A percentile compares a stretch with the other conserved stretches of the same genome.
These are phyloP conservation scores for Habroteleia sp. DNA, from an alignment of 2,888 invertebrate species.

Conservation along the genomic window DNA sequence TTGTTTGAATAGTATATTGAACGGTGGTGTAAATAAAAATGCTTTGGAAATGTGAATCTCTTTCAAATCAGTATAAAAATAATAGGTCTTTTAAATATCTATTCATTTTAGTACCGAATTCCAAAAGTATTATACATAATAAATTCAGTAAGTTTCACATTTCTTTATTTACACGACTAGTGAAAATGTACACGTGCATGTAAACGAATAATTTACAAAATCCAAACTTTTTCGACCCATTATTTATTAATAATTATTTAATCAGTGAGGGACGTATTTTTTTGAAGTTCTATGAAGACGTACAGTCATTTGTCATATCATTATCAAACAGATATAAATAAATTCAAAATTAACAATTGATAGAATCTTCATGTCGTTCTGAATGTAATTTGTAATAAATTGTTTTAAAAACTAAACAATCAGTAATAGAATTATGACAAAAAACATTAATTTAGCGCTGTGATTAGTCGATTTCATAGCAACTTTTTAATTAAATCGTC, in stretches of 20 bases:
- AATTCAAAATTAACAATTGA: constrained; percentile 7
- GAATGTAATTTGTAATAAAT: not conserved
- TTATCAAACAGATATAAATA: not conserved
- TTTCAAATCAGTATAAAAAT: not conserved
- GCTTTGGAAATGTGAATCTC: constrained; percentile 8
- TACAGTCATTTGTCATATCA: constrained; percentile 17
- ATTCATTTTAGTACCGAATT: not conserved
- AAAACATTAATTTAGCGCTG: constrained; percentile 2
- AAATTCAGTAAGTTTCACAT: constrained; percentile 1
- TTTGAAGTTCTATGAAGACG: constrained; percentile 31
- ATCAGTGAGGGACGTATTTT: constrained; percentile 26
- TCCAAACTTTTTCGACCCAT: constrained; percentile 21
- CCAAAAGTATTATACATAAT: too few relatives aligned
- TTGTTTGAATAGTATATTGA: constrained; percentile 32
- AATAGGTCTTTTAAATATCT: not conserved
- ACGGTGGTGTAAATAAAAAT: constrained; percentile 34
- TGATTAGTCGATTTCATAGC: constrained; percentile 27
- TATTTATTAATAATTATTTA: constrained; percentile 18
- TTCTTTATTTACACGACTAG: constrained; percentile 31
- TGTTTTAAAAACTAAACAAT: constrained; percentile 1
- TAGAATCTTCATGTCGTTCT: constrained; percentile 12
- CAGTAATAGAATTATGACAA: too few relatives aligned
- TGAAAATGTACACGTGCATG: constrained; percentile 35
- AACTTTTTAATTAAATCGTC: constrained; percentile 45
- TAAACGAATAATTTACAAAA: constrained; percentile 43